Evolutionary conservation across 2,113 vertebrate species (phyloP), one percentile per base, ranked within the genome.

Genomic region (Clarias magur): DNA sequence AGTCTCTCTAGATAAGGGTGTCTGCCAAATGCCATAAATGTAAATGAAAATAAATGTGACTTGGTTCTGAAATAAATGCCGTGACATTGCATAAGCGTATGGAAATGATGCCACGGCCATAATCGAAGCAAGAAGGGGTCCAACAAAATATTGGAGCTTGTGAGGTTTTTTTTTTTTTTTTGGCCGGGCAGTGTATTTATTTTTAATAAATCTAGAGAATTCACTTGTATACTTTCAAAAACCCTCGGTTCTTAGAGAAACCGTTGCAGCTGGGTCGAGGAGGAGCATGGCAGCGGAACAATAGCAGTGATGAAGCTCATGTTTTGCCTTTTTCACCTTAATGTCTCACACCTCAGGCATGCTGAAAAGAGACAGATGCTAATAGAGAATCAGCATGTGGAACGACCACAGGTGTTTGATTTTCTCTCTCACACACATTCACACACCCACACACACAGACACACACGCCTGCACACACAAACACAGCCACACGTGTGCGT

Each of bases 301-400:
- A 68, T 42, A 65, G 67, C 65, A 72, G 54, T 72, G 54, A 73
- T 84, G 54, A 12, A 73, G 83, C 53, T 73, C 27, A 84, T 72
- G 54, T 84, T 56, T 72, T 54, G 67, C 62, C 63, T 80, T 42
- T 67, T 82, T 23, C 63, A 72, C 85, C 79, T 82, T 86, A 57
- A 70, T 60, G 54, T 62, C 53, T 85, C 30, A 85, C 34, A 80
- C 57, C 62, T 75, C 56, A 65, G 81, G 38, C 10, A 65, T 27
- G 65, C 62, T 25, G 60, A 54, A 59, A 79, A 87, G 42, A 83
- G 70, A 76, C 53, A 75, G 80, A 75, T 67, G 63, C 82, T 84
- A 84, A 79, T 79, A 78, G 82, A 80, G 68, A 76, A 62, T 59
- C 83, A 75, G 84, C 84, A 85, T 85, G 75, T 54, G 60, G 54